Base-by-base conservation (phyloP, 2,888 invertebrate genomes). In the Lasius platythorax region DNA sequence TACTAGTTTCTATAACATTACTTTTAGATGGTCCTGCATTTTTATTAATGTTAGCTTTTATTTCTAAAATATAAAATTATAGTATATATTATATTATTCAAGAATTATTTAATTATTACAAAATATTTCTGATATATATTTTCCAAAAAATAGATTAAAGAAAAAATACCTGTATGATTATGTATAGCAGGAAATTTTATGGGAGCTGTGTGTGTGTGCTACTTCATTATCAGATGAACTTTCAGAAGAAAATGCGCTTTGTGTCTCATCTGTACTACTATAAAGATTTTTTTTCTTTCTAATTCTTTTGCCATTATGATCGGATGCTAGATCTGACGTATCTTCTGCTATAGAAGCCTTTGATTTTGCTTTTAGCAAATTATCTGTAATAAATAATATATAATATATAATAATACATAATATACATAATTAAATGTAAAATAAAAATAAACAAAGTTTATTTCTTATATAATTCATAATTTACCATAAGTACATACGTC, bases 401-500 rank as follows among this genome's bases (percentile, higher is more conserved):
- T 23, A 23, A 23, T 23, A 23, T 23, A 23, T 23, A 15, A n/a
- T 6, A 61, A 33, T 33, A 40, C 40, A 40, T 40, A 40, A 0
- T 61, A 61, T 56, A 56, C 18, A 33, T 30, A 61, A 33, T 18
- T 33, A 30, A 11, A 30, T 30, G 15, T 61, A 23, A 61, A 61
- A 30, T 30, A 5, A 15, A 1, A 15, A 33, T 40, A 11, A 33
- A 23, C 23, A 61, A 30, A 12, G 30, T 30, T 61, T 61, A 30
- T 30, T n/a, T 61, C 61, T 28, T 5, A 67, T 46, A 67, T 28
- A 12, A 66, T 50, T 68, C 30, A 67, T 28, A 12, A 66, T 50
- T 68, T 68, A 68, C 50, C 50, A 50, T 68, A 68, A 46, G 28
- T 68, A 9, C n/a, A n/a, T n/a, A n/a, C 15, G 28, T 68, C 50